Evolutionary conservation across 2,797 vertebrate genomes (phyloP).

Genomic region (Hafferia zeledoni): DNA sequence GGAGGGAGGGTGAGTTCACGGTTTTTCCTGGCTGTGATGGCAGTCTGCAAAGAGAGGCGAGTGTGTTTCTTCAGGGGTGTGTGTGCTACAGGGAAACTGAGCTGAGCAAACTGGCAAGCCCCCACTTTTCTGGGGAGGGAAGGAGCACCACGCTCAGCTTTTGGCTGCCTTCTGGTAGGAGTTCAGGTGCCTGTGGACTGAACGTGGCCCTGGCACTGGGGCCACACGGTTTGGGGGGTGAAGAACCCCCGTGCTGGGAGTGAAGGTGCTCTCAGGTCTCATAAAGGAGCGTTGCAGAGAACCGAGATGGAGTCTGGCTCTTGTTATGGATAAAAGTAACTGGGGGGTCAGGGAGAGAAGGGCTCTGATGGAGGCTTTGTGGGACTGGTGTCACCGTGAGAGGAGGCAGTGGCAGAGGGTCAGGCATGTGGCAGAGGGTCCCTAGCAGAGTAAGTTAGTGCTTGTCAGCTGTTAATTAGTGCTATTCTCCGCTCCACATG

Average conservation of each 20-base stretch:
- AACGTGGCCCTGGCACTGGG: not conserved
- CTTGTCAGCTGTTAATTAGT: not conserved
- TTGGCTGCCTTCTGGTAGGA: not conserved
- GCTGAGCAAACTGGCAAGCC: not conserved
- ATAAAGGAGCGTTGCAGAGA: not conserved
- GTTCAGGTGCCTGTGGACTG: rapidly evolving
- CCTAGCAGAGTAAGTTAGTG: not conserved
- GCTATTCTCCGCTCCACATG: not conserved
- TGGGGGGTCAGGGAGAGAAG: rapidly evolving
- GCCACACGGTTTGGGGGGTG: not conserved
- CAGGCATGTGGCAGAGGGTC: not conserved
- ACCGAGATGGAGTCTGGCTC: rapidly evolving
- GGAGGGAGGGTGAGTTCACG: not conserved
- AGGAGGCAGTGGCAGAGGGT: not conserved
- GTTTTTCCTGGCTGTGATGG: not conserved
- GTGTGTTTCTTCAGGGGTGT: rapidly evolving
- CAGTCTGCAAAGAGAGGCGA: not conserved
- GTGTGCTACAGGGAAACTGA: not conserved
- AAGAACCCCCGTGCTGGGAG: not conserved
- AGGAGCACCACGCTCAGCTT: rapidly evolving
- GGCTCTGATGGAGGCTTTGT: rapidly evolving
- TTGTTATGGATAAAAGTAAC: rapidly evolving
- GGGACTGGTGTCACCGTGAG: rapidly evolving
- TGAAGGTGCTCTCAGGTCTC: not conserved
- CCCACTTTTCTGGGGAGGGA: not conserved